These are phyloP conservation scores for Sebastes glaucus DNA, from an alignment of 2,797 vertebrate species.

Conservation along the genomic window DNA sequence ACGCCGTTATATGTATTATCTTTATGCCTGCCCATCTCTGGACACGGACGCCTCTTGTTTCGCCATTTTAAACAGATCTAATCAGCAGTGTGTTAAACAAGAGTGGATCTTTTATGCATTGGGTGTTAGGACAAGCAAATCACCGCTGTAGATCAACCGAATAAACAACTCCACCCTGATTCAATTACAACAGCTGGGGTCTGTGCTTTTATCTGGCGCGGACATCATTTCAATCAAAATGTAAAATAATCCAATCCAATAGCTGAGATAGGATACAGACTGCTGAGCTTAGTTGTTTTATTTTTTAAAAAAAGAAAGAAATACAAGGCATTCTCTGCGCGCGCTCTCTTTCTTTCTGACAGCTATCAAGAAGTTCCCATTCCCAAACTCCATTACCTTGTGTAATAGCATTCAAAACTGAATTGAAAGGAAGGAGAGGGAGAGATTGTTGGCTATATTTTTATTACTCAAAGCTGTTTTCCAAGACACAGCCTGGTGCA, in stretches of 20 bases:
- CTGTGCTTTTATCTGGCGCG: constrained; percentile 92
- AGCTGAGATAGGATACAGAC: constrained; percentile 95
- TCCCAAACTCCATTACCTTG: constrained; percentile 93
- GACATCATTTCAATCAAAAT: constrained; percentile 99
- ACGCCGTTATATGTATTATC: constrained; percentile 82
- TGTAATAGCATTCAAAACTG: constrained; percentile 90
- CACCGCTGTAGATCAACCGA: constrained; percentile 92
- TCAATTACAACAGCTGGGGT: constrained; percentile 94
- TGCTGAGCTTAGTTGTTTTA: constrained; percentile 95
- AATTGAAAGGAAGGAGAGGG: constrained; percentile 77
- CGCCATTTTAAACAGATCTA: constrained; percentile 91
- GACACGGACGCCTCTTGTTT: constrained; percentile 84
- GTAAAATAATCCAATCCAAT: constrained; percentile 99
- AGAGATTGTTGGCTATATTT: constrained; percentile 89
- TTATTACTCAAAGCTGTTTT: constrained; percentile 84
- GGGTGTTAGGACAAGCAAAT: constrained; percentile 92
- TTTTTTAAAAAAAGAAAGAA: constrained; percentile 77
- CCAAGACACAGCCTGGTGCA: constrained; percentile 79
- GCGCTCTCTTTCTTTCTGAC: constrained; percentile 81
- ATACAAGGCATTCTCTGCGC: constrained; percentile 82
- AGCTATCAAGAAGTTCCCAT: constrained; percentile 89
- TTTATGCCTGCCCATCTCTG: constrained; percentile 84
- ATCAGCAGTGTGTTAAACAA: constrained; percentile 95
- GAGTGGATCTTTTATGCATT: constrained; percentile 95
- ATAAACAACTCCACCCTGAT: constrained; percentile 96